Evolutionary conservation across 1,140 invertebrate genomes (phyloP).

Genomic region (Stenopsyche tienmushanensis): DNA sequence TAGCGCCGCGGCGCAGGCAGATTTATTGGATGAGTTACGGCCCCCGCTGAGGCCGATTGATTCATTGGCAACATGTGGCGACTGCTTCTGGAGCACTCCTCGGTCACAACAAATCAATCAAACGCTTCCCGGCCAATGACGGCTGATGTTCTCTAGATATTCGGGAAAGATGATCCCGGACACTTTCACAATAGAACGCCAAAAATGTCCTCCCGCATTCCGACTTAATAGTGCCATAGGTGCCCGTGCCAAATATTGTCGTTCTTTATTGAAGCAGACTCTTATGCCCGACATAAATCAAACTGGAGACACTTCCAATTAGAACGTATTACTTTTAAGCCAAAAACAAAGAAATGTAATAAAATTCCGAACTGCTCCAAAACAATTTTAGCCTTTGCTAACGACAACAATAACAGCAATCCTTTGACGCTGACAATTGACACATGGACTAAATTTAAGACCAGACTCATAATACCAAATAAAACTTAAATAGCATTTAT

Average conservation of each 20-base stretch:
- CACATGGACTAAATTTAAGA: no score
- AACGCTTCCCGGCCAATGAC: background rate
- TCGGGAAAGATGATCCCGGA: no score
- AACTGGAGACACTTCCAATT: constrained; percentile 11
- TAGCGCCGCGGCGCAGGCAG: constrained; percentile 25
- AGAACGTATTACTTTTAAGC: no score
- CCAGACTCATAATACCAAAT: no score
- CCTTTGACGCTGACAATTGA: no score
- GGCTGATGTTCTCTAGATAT: background rate
- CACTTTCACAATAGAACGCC: no score
- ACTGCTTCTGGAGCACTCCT: constrained; percentile 2
- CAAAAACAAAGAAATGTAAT: no score
- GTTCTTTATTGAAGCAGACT: constrained; percentile 16
- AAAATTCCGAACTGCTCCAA: no score
- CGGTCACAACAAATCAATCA: constrained; percentile 29
- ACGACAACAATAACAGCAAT: no score
- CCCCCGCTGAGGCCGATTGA: constrained; percentile 25
- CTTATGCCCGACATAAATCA: constrained; percentile 13
- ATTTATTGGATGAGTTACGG: constrained; percentile 35
- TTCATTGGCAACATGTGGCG: constrained; percentile 38
- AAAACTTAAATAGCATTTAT: no score
- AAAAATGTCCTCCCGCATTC: no score
- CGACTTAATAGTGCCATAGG: constrained; percentile 8
- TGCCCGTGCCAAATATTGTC: constrained; percentile 9
- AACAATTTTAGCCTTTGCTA: no score